phyloP scores from a whole-genome alignment of 2,113 vertebrate species.

The Triplophysa tibetana region DNA sequence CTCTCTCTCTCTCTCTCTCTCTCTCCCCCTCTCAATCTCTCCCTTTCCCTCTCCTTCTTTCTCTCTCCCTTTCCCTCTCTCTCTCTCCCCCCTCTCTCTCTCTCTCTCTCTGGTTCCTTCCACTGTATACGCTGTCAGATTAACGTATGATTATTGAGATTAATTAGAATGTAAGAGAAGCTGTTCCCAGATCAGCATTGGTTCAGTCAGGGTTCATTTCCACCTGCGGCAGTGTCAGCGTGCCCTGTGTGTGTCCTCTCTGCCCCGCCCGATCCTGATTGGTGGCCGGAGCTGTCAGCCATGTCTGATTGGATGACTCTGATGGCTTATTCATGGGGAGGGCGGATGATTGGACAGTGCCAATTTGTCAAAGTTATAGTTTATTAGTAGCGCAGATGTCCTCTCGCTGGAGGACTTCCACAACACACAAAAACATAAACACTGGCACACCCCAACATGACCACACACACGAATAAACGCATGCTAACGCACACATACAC shows the following conservation, averaged over 20 bases:
- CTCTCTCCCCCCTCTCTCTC: neutral
- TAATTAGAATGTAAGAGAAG: constrained; percentile 5
- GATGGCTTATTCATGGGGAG: constrained; percentile 67
- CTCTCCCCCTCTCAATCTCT: no score
- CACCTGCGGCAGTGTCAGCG: constrained; percentile 38
- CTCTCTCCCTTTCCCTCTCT: neutral
- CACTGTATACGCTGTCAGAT: neutral
- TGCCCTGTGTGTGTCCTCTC: constrained; percentile 70
- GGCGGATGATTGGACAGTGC: constrained; percentile 67
- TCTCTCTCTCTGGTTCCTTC: neutral
- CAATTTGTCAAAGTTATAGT: constrained; percentile 79
- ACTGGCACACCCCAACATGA: constrained; percentile 12
- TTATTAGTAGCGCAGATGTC: constrained; percentile 78
- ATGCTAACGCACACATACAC: constrained; percentile 3
- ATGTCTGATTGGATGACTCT: constrained; percentile 60
- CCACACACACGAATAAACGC: constrained; percentile 18
- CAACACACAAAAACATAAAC: constrained; percentile 43
- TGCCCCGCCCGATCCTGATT: constrained; percentile 58
- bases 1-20: neutral
- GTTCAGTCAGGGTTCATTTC: constrained; percentile 30
- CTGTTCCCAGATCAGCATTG: constrained; percentile 18
- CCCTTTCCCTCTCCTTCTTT: neutral
- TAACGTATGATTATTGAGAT: constrained; percentile 13
- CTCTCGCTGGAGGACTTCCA: constrained; percentile 64
- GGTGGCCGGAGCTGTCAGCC: constrained; percentile 67